Conservation (phyloP, 2,888 invertebrate genomes). For the Apotomis turbidana region DNA sequence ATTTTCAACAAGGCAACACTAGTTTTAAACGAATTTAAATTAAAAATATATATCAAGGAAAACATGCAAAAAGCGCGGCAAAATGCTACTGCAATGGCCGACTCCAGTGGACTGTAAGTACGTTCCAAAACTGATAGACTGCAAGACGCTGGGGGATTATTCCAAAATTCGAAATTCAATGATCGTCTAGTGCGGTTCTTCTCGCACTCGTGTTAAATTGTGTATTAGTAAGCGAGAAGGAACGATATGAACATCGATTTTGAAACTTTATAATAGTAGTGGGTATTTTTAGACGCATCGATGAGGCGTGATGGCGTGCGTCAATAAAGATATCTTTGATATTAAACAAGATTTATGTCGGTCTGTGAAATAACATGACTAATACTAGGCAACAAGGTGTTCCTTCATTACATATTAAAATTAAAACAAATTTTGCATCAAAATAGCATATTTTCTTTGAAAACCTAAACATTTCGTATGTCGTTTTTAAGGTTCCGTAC, state of each 20-base stretch:
- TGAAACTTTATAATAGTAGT: too few relatives aligned
- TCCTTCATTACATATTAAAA: neutral
- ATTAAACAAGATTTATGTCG: conserved; percentile 22
- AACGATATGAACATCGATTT: too few relatives aligned
- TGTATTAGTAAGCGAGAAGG: too few relatives aligned
- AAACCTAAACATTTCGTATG: too few relatives aligned
- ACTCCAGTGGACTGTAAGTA: conserved; percentile 64
- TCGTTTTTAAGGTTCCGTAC: too few relatives aligned
- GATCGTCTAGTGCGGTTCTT: too few relatives aligned
- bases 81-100: conserved; percentile 48
- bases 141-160: conserved; percentile 53
- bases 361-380: conserved; percentile 26
- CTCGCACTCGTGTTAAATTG: too few relatives aligned
- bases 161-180: too few relatives aligned
- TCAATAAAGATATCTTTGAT: conserved; percentile 38
- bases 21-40: neutral
- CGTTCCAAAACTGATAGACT: conserved; percentile 53
- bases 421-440: too few relatives aligned
- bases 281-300: conserved; percentile 60
- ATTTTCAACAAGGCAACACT: neutral
- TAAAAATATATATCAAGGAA: conserved; percentile 6
- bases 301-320: conserved; percentile 51
- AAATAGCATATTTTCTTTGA: too few relatives aligned
- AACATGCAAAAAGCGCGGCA: conserved; percentile 28
- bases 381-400: conserved; percentile 14